Conservation (phyloP, 2,797 vertebrate genomes). For the Prunella strophiata region DNA sequence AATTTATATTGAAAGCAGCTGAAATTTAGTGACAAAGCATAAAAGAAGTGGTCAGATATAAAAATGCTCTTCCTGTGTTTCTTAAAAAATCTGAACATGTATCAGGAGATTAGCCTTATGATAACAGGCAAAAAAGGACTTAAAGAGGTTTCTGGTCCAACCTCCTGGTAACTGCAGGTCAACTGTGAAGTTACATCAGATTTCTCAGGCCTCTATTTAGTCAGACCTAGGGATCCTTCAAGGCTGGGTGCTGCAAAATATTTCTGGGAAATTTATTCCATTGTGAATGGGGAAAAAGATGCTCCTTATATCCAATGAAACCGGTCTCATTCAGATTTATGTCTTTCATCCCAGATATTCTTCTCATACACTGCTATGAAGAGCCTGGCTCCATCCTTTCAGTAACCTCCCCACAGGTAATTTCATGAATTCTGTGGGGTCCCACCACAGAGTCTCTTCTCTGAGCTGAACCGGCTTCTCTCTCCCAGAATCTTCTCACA, state of each 20-base stretch:
- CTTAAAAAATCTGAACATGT: background rate
- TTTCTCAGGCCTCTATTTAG: background rate
- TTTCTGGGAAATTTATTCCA: background rate
- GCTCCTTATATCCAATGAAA: background rate
- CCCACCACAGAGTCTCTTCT: accelerated
- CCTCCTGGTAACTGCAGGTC: background rate
- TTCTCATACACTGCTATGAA: background rate
- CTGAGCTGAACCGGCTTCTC: background rate
- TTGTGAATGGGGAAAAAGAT: background rate
- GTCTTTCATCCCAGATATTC: background rate
- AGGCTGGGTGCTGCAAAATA: background rate
- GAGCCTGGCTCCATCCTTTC: background rate
- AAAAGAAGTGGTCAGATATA: background rate
- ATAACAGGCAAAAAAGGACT: background rate
- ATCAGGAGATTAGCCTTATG: background rate
- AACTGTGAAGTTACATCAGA: too few relatives aligned
- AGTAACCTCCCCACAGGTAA: background rate
- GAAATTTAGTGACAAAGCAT: background rate
- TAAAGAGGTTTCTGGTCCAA: background rate
- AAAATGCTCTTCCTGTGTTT: accelerated
- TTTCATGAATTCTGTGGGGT: background rate
- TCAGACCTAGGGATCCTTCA: background rate
- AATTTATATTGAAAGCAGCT: background rate
- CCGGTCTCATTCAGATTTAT: background rate
- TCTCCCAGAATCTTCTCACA: accelerated